Evolutionary conservation across 2,797 vertebrate species (phyloP).

Genomic region (Platyrinchus mystaceus): DNA sequence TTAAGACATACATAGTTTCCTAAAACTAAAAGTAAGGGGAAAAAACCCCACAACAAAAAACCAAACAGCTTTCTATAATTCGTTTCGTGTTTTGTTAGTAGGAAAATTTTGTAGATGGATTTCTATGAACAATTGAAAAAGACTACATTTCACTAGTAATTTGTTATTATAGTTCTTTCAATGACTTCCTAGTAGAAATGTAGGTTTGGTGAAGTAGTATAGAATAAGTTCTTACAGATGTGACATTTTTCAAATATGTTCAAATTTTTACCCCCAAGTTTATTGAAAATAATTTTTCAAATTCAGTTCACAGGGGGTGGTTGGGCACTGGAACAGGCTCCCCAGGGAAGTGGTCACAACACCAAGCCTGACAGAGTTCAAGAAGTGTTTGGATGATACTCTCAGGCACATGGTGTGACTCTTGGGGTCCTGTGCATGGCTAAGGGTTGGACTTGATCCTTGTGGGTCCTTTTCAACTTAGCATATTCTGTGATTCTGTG

Average conservation of each 20-base stretch:
- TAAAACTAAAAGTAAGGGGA: neutral
- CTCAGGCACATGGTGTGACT: neutral
- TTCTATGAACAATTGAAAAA: neutral
- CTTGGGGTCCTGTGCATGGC: neutral
- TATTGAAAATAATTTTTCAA: neutral
- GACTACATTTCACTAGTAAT: neutral
- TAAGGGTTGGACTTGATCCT: neutral
- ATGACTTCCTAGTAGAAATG: neutral
- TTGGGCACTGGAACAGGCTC: neutral
- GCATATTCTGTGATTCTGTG: neutral
- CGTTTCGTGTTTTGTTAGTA: neutral
- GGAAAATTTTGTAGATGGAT: neutral
- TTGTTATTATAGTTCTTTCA: neutral
- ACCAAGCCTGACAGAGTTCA: neutral
- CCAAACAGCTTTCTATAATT: neutral
- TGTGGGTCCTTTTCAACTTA: neutral
- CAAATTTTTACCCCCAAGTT: neutral
- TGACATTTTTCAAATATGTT: neutral
- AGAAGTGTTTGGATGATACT: neutral
- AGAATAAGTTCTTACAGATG: neutral
- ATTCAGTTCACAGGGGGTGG: neutral
- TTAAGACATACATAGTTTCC: neutral
- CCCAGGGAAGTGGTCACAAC: neutral
- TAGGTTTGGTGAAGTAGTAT: neutral
- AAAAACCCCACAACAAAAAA: rapidly evolving